Evolutionary conservation across 2,797 vertebrate species (phyloP).

Genomic region (Pelochelys cantorii): DNA sequence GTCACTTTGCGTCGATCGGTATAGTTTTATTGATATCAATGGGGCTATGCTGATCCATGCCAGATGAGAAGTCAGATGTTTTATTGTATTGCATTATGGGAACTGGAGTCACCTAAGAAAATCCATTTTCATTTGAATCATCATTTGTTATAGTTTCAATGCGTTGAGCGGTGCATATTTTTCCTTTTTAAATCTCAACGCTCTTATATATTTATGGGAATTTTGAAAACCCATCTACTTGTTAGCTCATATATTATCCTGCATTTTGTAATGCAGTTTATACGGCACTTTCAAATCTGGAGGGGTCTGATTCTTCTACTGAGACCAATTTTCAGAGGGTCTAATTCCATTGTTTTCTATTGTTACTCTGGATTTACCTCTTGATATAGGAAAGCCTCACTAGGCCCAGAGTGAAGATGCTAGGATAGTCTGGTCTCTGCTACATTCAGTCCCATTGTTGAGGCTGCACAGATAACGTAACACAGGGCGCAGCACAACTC

Average conservation of each 20-base stretch:
- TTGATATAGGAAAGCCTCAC: neutral
- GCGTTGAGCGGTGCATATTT: neutral
- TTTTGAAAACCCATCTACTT: neutral
- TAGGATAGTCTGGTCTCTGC: neutral
- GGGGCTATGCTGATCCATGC: neutral
- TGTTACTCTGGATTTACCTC: neutral
- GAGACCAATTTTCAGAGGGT: neutral
- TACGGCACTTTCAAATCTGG: conserved; percentile 8
- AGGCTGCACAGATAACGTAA: rapidly evolving
- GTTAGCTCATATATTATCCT: neutral
- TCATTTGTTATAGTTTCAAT: neutral
- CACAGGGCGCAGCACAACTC: neutral
- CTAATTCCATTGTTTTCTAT: conserved; percentile 6
- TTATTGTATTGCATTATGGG: neutral
- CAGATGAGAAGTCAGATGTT: neutral
- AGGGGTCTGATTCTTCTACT: neutral
- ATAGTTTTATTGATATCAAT: neutral
- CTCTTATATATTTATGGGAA: conserved; percentile 30
- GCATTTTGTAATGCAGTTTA: conserved; percentile 13
- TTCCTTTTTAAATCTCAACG: neutral
- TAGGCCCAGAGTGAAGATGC: neutral
- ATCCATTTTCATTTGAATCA: conserved; percentile 36
- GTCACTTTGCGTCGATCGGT: neutral
- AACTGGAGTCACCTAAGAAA: conserved; percentile 11
- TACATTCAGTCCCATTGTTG: neutral